Evolutionary conservation across 2,888 invertebrate species (phyloP).

Genomic region (Polia nebulosa): DNA sequence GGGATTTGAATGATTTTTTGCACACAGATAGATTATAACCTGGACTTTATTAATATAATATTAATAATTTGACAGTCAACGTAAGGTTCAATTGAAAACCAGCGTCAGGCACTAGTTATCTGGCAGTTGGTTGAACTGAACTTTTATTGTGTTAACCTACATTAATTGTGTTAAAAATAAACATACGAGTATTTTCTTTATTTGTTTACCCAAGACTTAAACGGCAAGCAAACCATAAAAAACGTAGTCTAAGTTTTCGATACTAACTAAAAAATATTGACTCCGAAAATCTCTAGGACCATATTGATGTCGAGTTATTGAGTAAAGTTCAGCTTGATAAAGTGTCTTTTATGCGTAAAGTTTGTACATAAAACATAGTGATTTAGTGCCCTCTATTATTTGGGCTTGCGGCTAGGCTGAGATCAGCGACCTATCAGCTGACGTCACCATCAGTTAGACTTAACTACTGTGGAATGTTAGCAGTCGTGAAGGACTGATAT

Average conservation of each 20-base stretch:
- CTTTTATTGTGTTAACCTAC: background rate
- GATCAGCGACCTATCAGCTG: constrained; percentile 31
- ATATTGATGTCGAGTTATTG: constrained; percentile 67
- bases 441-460: constrained; percentile 30
- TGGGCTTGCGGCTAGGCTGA: constrained; percentile 37
- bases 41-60: no score
- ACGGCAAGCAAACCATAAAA: background rate
- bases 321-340: constrained; percentile 70
- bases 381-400: constrained; percentile 65
- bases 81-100: background rate
- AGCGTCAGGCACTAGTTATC: background rate
- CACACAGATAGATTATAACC: no score
- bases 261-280: constrained; percentile 31
- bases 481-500: constrained; percentile 9
- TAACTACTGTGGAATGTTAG: constrained; percentile 22
- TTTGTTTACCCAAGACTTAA: background rate
- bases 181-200: background rate
- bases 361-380: constrained; percentile 73
- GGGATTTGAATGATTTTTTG: no score
- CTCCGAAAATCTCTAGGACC: constrained; percentile 50
- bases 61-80: background rate
- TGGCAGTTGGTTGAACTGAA: background rate
- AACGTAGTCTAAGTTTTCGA: background rate
- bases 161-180: background rate
- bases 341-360: constrained; percentile 72